These are phyloP conservation scores for Mesorhabditis belari DNA, from an alignment of 2,888 invertebrate species.

Conservation along the genomic window DNA sequence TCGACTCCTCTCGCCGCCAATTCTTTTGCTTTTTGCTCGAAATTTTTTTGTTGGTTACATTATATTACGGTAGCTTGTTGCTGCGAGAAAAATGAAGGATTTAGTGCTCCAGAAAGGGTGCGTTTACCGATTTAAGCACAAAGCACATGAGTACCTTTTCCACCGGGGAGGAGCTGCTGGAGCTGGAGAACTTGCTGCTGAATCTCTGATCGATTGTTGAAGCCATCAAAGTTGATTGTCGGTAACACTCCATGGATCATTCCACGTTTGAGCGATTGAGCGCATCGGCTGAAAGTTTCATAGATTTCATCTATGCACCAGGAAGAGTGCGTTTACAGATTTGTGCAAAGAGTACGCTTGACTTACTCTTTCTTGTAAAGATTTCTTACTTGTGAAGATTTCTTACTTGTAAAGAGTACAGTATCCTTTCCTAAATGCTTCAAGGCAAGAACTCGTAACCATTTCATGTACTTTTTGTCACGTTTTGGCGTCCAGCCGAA, in stretches of 20 bases:
- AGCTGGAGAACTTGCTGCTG: slow-evolving; percentile 53
- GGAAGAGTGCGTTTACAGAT: no score
- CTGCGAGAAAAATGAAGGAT: no score
- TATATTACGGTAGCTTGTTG: no score
- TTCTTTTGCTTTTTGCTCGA: no score
- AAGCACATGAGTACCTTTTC: neutral
- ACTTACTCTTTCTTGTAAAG: neutral
- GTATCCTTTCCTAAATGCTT: slow-evolving; percentile 64
- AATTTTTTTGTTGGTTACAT: no score
- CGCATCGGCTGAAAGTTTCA: slow-evolving; percentile 68
- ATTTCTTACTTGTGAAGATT: neutral
- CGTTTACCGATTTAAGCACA: no score
- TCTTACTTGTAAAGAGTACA: slow-evolving; percentile 64
- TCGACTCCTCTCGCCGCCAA: no score
- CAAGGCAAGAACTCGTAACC: slow-evolving; percentile 65
- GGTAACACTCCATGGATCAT: slow-evolving; percentile 65
- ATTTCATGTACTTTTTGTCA: slow-evolving; percentile 66
- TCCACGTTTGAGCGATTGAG: slow-evolving; percentile 64
- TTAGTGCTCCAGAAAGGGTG: neutral
- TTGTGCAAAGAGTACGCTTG: no score
- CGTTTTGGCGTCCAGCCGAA: slow-evolving; percentile 65
- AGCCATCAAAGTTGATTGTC: slow-evolving; percentile 27
- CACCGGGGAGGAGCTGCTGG: slow-evolving; percentile 49
- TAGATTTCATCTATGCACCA: no score
- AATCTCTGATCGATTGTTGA: slow-evolving; percentile 24